Evolutionary conservation across 2,797 vertebrate genomes (phyloP).

Genomic region (Typhlichthys eigenmanni): DNA sequence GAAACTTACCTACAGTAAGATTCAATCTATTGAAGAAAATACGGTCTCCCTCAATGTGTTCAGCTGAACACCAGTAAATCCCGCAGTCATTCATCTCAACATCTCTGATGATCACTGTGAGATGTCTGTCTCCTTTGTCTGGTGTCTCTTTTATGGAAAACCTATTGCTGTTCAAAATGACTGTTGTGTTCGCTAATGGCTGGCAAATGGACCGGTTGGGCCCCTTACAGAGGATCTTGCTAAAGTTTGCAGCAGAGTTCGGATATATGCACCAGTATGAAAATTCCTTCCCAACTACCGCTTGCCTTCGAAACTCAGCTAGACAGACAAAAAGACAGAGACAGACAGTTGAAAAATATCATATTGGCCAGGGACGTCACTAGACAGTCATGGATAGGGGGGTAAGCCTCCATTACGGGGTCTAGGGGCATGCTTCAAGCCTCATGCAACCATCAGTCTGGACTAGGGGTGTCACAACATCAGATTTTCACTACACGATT

Average conservation of each 20-base stretch:
- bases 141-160: background rate
- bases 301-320: background rate
- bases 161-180: background rate
- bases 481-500: no score
- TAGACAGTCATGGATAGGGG: no score
- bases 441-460: no score
- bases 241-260: no score
- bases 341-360: background rate
- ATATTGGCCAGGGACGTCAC: no score
- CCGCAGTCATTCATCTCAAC: background rate
- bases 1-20: slow-evolving; percentile 34
- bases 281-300: no score
- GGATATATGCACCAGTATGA: no score
- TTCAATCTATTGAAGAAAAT: background rate
- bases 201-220: background rate
- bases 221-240: background rate
- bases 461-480: no score
- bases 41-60: background rate
- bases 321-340: background rate
- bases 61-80: slow-evolving; percentile 43
- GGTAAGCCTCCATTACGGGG: no score
- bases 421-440: no score
- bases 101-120: background rate
- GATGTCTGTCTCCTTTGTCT: background rate
- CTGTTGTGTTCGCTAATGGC: background rate